Evolutionary conservation across 2,113 vertebrate species (phyloP), one percentile per base, ranked within the genome.

Genomic region (Parotia lawesii): DNA sequence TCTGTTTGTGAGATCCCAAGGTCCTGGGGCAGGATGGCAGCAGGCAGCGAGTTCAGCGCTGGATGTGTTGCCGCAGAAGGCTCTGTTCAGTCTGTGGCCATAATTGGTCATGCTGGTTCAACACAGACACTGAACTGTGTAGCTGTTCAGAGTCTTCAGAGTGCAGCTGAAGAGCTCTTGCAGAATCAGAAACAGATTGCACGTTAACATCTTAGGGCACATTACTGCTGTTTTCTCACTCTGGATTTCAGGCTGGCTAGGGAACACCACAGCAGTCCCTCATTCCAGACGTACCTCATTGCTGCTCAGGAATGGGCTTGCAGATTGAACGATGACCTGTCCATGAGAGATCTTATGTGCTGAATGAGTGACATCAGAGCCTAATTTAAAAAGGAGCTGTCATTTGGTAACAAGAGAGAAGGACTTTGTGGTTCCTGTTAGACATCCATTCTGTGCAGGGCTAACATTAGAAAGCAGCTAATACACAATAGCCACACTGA

Each of bases 121-220:
- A 3, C 3, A 7, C 72, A 74, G 70, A 15, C 10, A 1, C 4
- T 8, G 71, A 38, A 4, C 58, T 53, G 72, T 37, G 37, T 37
- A 37, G 37, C 37, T 37, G 37, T 37, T 37, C 37, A 37, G 37
- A 37, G 37, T 37, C 37, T 37, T 37, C 20, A 20, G 6, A 28
- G 72, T 31, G 40, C 75, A 37, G 60, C 75, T 47, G 16, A 24
- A 1, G 10, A 19, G 73, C 66, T 64, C 47, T 2, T 16, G 53
- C 40, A 29, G 71, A 35, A 53, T 61, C 87, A 47, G 16, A 77
- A 51, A 24, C 5, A 62, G 44, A 42, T 4, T 9, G 44, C 22
- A 1, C 2, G 0, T 4, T 23, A 7, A 31, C 6, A 0, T 3
- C 21, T 2, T 2, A 2, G 53, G 44, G 10, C 65, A 37, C 45